Base-by-base conservation (phyloP, 1,140 invertebrate species). In the Streblospio benedicti region DNA sequence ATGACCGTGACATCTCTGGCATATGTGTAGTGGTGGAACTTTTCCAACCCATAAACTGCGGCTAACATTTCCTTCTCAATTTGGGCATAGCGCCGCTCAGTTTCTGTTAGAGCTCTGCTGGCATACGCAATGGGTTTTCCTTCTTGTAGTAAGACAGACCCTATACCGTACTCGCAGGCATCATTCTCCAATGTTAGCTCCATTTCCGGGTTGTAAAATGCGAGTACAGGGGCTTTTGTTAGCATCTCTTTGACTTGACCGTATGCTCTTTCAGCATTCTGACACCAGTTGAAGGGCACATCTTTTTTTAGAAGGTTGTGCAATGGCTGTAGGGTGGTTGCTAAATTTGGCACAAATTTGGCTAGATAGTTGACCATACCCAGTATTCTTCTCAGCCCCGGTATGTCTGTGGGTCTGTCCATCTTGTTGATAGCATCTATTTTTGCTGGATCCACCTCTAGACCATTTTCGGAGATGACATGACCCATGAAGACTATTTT, bases 41-140 rank as follows among this genome's bases (percentile, higher is more conserved):
- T 79, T 53, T 75, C 70, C 5, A 83, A 70, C 5, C 75, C 78
- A 69, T 38, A 82, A 4, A 81, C 69, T 41, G 81, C 78, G 69
- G 75, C 74, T 14, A 79, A 63, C 4, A 74, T 78, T 70, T 84
- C 80, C 65, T 74, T 80, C 41, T 84, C 79, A 30, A 81, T 75
- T 59, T 79, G 75, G 14, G 73, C 63, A 47, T 82, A 81, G 44
- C 73, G 78, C 63, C 67, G 59, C 64, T 82, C 74, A 4, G 74
- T 66, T 32, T 67, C 41, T 14, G 66, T 69, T 23, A 82, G 63
- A 2, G 70, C 67, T 41, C 73, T 62, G 6, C 79, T 81, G 6
- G 71, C 78, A 65, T 67, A 77, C 2, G 67, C 65, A 41, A 77
- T 71, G 9, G 71, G 71, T 30, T 55, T 57, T 56, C 73, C 57